Evolutionary conservation across 2,888 invertebrate species (phyloP).

Genomic region (Emmelina monodactyla): DNA sequence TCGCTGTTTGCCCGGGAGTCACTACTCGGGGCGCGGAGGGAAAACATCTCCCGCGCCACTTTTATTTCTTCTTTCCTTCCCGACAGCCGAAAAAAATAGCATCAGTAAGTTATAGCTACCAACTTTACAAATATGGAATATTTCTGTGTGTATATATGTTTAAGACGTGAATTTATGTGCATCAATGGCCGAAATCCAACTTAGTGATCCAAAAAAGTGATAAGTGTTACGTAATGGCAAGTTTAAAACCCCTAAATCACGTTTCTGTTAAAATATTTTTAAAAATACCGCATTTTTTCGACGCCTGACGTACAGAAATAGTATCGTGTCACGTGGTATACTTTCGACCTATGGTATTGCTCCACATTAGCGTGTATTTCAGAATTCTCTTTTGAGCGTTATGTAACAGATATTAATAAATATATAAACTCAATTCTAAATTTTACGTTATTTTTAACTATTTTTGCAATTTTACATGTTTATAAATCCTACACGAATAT

Average conservation of each 20-base stretch:
- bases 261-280: slow-evolving; percentile 39
- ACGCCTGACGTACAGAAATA: slow-evolving; percentile 59
- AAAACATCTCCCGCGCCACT: slow-evolving; percentile 66
- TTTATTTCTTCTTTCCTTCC: slow-evolving; percentile 66
- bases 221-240: slow-evolving; percentile 59
- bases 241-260: slow-evolving; percentile 19
- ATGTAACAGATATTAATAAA: too few relatives aligned
- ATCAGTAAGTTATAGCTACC: slow-evolving; percentile 51
- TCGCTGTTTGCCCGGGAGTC: slow-evolving; percentile 68
- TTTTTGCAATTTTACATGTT: too few relatives aligned
- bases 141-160: slow-evolving; percentile 40
- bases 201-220: slow-evolving; percentile 46
- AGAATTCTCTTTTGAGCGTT: slow-evolving; percentile 28
- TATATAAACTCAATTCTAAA: too few relatives aligned
- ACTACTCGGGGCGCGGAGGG: slow-evolving; percentile 64
- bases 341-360: slow-evolving; percentile 53
- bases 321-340: slow-evolving; percentile 58
- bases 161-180: slow-evolving; percentile 43
- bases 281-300: slow-evolving; percentile 67
- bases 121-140: slow-evolving; percentile 33
- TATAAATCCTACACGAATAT: too few relatives aligned
- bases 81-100: slow-evolving; percentile 57
- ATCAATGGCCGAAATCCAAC: slow-evolving; percentile 27
- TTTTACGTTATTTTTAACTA: too few relatives aligned
- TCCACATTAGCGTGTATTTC: slow-evolving; percentile 52